phyloP scores from a whole-genome alignment of 2,113 vertebrate genomes.

The Crotalus viridis region DNA sequence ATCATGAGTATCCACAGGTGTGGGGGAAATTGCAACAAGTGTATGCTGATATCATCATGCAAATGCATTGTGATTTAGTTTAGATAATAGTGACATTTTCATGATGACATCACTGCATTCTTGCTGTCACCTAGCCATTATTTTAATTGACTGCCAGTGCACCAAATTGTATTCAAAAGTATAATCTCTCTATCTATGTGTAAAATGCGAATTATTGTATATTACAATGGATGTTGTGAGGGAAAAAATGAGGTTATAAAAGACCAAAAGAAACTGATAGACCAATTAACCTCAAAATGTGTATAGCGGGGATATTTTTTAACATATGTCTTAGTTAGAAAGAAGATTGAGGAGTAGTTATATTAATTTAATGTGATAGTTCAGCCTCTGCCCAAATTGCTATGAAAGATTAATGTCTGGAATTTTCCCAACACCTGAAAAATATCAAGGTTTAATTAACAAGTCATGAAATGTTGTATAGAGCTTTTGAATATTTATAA shows the following conservation, averaged over 20 bases:
- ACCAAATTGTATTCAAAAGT: neutral
- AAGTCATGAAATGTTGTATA: constrained; percentile 44
- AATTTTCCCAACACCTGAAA: constrained; percentile 55
- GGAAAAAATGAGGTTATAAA: neutral
- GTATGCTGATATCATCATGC: neutral
- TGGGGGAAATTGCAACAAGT: neutral
- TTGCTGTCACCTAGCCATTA: neutral
- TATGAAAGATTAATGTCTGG: constrained; percentile 56
- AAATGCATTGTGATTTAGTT: neutral
- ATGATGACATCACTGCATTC: neutral
- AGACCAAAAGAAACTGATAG: neutral
- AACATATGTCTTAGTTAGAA: neutral
- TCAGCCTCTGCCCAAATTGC: neutral
- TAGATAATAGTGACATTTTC: neutral
- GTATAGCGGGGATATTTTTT: constrained; percentile 7
- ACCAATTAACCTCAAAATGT: constrained; percentile 19
- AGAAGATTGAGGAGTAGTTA: constrained; percentile 3
- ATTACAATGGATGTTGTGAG: neutral
- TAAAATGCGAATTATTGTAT: neutral
- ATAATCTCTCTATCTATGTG: neutral
- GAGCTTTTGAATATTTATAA: constrained; percentile 65
- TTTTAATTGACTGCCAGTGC: neutral
- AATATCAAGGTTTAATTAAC: constrained; percentile 65
- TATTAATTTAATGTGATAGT: constrained; percentile 11
- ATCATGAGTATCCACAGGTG: neutral